Conservation (phyloP, 2,888 invertebrate genomes). For the Dynastes grantii region DNA sequence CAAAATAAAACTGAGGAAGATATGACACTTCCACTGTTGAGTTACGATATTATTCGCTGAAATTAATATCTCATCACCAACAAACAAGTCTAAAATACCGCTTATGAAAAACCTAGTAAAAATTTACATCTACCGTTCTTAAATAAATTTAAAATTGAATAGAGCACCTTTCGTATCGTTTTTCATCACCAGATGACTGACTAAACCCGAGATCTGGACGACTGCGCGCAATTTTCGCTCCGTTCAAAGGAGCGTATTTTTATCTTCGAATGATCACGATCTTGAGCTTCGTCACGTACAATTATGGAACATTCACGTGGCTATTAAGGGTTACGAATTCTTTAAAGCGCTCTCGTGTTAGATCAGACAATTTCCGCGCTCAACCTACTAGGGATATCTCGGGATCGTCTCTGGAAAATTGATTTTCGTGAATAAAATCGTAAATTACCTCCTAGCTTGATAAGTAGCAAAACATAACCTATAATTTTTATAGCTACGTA, state of each 20-base stretch:
- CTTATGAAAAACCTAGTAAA: too few relatives aligned
- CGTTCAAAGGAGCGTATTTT: neutral
- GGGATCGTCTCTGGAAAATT: neutral
- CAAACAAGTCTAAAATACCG: too few relatives aligned
- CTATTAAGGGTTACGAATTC: conserved; percentile 27
- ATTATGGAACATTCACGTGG: conserved; percentile 6
- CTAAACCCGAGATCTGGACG: neutral
- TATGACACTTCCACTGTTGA: too few relatives aligned
- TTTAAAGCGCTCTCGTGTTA: conserved; percentile 10
- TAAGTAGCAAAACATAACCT: too few relatives aligned
- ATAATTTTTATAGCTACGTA: too few relatives aligned
- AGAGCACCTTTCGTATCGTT: neutral
- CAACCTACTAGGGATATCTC: neutral
- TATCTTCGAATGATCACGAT: conserved; percentile 30
- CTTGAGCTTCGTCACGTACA: conserved; percentile 20
- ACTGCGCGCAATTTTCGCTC: neutral
- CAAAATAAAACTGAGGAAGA: too few relatives aligned
- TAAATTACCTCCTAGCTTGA: neutral
- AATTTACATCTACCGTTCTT: too few relatives aligned
- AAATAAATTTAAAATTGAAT: too few relatives aligned
- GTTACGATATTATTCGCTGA: too few relatives aligned
- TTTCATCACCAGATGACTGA: too few relatives aligned
- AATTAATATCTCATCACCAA: too few relatives aligned
- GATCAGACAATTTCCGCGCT: neutral
- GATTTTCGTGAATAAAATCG: conserved; percentile 4